A percentile compares a stretch with the other conserved stretches of the same genome.
Evolutionary conservation across 2,888 invertebrate species (phyloP).

Genomic region (Cheilosia vernalis): DNA sequence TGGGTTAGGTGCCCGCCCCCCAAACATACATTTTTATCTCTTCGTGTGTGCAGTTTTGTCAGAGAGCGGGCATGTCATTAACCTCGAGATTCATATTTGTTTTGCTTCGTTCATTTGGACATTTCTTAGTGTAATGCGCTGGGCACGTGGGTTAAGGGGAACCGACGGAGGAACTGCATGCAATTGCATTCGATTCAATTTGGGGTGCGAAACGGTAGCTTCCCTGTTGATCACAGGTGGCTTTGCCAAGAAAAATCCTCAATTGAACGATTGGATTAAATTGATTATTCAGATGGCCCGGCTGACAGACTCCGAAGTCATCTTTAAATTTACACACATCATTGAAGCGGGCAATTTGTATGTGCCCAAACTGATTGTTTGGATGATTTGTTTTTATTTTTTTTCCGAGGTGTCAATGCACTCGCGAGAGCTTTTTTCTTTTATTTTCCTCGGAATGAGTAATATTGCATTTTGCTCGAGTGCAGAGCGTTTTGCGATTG

Average conservation of each 20-base stretch:
- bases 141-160: conserved; percentile 22
- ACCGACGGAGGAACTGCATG: conserved; percentile 7
- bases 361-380: conserved; percentile 39
- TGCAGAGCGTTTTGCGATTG: conserved; percentile 45
- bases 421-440: conserved; percentile 47
- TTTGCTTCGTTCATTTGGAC: conserved; percentile 3
- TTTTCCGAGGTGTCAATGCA: conserved; percentile 64
- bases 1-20: neutral
- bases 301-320: neutral
- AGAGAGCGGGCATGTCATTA: conserved; percentile 65
- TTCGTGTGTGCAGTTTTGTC: conserved; percentile 41
- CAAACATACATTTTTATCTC: conserved; percentile 30
- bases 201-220: conserved; percentile 37
- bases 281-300: conserved; percentile 35
- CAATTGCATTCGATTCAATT: conserved; percentile 56
- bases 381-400: conserved; percentile 36
- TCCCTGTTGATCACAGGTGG: conserved; percentile 45
- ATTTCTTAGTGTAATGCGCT: conserved; percentile 21
- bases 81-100: conserved; percentile 66
- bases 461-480: conserved; percentile 40
- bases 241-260: conserved; percentile 1
- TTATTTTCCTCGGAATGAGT: conserved; percentile 26
- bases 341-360: conserved; percentile 13
- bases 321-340: conserved; percentile 33
- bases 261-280: conserved; percentile 44